A percentile compares a stretch with the other conserved stretches of the same genome.
These are phyloP conservation scores for Montifringilla adamsi DNA, from an alignment of 2,113 vertebrate genomes.

Conservation along the genomic window DNA sequence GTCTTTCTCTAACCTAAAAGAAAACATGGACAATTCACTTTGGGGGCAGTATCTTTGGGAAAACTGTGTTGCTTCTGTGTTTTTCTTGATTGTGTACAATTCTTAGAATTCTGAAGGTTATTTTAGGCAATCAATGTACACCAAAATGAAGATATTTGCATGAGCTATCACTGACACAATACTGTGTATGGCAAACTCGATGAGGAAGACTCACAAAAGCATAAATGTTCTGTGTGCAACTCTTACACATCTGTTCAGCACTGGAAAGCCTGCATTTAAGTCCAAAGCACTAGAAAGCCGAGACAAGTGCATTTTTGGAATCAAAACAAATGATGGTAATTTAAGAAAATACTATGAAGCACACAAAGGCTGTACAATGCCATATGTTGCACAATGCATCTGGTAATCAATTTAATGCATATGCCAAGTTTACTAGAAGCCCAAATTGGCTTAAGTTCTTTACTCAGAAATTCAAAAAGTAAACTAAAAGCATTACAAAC, in stretches of 20 bases:
- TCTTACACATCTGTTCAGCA: constrained; percentile 49
- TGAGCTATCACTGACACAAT: background rate
- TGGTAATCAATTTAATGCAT: constrained; percentile 16
- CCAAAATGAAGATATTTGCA: background rate
- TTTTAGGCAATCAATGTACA: background rate
- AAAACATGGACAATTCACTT: background rate
- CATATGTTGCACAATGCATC: constrained; percentile 47
- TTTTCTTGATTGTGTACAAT: background rate
- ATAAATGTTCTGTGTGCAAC: constrained; percentile 10
- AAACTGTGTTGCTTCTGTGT: background rate
- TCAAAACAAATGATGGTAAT: constrained; percentile 55
- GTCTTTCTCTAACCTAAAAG: background rate
- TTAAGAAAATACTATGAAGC: constrained; percentile 56
- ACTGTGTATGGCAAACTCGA: background rate
- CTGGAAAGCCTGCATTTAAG: constrained; percentile 51
- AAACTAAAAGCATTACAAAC: constrained; percentile 11
- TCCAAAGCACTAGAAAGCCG: constrained; percentile 24
- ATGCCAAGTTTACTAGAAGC: constrained; percentile 2
- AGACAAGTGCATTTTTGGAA: constrained; percentile 55
- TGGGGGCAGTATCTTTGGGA: background rate
- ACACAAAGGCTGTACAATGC: constrained; percentile 36
- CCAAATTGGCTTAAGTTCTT: constrained; percentile 15
- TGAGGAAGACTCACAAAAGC: constrained; percentile 15
- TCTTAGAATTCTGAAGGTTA: background rate
- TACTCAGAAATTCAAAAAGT: constrained; percentile 12